phyloP scores from a whole-genome alignment of 2,888 invertebrate species.

The Rugalucina vietnamica region DNA sequence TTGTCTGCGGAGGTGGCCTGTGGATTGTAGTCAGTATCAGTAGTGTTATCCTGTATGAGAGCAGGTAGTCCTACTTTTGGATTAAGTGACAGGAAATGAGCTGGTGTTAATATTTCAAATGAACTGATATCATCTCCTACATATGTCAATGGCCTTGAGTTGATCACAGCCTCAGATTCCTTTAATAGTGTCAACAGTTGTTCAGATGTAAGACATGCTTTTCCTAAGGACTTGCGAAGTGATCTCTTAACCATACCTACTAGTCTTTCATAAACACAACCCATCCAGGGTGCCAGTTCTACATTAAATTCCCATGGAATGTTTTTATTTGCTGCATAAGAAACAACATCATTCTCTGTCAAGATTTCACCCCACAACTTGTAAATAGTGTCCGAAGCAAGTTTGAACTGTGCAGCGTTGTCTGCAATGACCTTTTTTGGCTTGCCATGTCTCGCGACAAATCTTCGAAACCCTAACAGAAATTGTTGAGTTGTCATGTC shows the following conservation, averaged over 20 bases:
- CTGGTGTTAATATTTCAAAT: background rate
- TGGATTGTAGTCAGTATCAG: conserved; percentile 17
- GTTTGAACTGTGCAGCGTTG: conserved; percentile 3
- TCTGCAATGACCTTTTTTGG: background rate
- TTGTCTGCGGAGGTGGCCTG: conserved; percentile 9
- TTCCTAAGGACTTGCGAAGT: conserved; percentile 14
- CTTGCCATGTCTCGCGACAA: conserved; percentile 1
- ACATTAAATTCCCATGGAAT: conserved; percentile 16
- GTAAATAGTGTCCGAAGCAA: background rate
- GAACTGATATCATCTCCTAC: conserved; percentile 15
- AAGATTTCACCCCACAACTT: background rate
- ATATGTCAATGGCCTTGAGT: conserved; percentile 17
- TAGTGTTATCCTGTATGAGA: background rate
- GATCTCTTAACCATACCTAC: conserved; percentile 10
- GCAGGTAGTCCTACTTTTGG: conserved; percentile 15
- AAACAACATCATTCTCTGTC: background rate
- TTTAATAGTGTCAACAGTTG: conserved; percentile 12
- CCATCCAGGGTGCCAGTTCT: conserved; percentile 17
- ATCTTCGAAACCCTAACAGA: background rate
- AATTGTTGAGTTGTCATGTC: conserved; percentile 33
- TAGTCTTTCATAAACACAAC: conserved; percentile 1
- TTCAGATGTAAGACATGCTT: background rate
- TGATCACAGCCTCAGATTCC: conserved; percentile 17
- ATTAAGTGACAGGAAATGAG: conserved; percentile 20
- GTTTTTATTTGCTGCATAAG: background rate